These are phyloP conservation scores for Heliocidaris tuberculata DNA, from an alignment of 35 echinoderm and acorn worm species.

Conservation along the genomic window DNA sequence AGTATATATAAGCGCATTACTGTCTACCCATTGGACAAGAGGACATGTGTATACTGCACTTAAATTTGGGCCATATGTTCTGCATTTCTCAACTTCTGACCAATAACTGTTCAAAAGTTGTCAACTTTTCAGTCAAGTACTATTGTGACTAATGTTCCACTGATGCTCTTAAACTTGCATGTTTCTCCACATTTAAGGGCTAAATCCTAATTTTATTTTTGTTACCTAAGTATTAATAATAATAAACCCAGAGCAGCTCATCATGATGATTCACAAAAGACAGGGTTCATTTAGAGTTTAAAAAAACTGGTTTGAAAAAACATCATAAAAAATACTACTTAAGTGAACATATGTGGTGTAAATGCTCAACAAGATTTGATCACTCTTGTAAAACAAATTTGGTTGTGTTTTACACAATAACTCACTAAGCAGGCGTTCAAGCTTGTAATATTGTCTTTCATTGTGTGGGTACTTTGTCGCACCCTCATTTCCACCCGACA, in stretches of 20 bases:
- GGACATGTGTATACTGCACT: too few species aligned
- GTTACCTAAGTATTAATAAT: too few species aligned
- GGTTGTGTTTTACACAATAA: background rate
- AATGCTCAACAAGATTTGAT: background rate
- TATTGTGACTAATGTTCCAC: too few species aligned
- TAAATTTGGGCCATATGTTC: too few species aligned
- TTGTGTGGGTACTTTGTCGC: background rate
- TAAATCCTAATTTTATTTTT: too few species aligned
- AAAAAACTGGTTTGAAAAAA: background rate
- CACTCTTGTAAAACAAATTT: background rate
- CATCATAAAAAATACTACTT: background rate
- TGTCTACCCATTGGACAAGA: too few species aligned
- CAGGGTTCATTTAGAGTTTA: background rate
- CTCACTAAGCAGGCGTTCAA: background rate
- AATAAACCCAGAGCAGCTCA: background rate
- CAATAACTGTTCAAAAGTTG: background rate
- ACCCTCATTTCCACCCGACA: background rate
- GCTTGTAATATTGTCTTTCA: background rate
- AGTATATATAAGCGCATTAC: too few species aligned
- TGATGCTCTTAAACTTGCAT: too few species aligned
- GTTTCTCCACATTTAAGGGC: too few species aligned
- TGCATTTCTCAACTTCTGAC: background rate
- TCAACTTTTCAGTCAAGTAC: background rate
- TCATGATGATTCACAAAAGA: background rate
- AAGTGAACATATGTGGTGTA: background rate